phyloP scores from a whole-genome alignment of 92 coral and sea anemone genomes.

The Nematostella vectensis region DNA sequence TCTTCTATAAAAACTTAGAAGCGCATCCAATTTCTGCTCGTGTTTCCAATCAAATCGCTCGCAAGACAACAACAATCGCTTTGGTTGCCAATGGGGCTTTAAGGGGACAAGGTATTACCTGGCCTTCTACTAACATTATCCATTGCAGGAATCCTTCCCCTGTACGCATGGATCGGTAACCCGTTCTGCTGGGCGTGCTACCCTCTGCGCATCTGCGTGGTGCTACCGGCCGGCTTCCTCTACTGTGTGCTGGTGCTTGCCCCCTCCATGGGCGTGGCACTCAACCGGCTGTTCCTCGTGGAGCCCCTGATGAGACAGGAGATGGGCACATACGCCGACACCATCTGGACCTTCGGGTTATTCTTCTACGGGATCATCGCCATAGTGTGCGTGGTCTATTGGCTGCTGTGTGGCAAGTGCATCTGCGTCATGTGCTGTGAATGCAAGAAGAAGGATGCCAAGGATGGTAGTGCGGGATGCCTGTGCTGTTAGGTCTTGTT shows the following conservation, averaged over 20 bases:
- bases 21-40: too few relatives aligned
- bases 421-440: slow-evolving; percentile 53
- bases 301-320: slow-evolving; percentile 80
- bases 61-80: too few relatives aligned
- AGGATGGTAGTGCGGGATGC: slow-evolving; percentile 46
- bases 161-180: slow-evolving; percentile 94
- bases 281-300: slow-evolving; percentile 71
- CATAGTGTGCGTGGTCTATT: slow-evolving; percentile 47
- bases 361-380: slow-evolving; percentile 87
- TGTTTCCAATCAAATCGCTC: too few relatives aligned
- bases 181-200: slow-evolving; percentile 98
- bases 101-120: too few relatives aligned
- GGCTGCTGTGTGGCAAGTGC: slow-evolving; percentile 73
- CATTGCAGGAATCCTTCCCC: slow-evolving; percentile 93
- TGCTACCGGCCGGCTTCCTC: slow-evolving; percentile 89
- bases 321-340: slow-evolving; percentile 75
- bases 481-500: slow-evolving; percentile 38
- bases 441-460: slow-evolving; percentile 42
- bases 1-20: too few relatives aligned
- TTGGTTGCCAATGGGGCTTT: too few relatives aligned
- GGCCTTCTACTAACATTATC: too few relatives aligned
- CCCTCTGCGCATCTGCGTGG: slow-evolving; percentile 83
- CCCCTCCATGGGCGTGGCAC: slow-evolving; percentile 88
- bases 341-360: slow-evolving; percentile 95
- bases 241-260: slow-evolving; percentile 73